phyloP scores from a whole-genome alignment of 2,797 vertebrate species.

The Micromesistius poutassou region DNA sequence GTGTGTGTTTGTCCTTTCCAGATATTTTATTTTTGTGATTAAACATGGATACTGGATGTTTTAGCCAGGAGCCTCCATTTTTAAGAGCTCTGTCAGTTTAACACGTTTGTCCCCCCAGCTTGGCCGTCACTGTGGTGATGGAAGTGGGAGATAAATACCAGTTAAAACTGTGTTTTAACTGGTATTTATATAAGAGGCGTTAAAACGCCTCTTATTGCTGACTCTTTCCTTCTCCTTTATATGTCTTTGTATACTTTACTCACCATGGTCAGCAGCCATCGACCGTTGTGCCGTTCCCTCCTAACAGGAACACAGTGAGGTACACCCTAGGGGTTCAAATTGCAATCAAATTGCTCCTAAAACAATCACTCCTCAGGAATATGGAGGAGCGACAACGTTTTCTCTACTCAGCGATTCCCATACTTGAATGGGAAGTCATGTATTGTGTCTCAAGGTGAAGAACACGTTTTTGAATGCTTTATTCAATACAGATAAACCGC shows the following conservation, averaged over 20 bases:
- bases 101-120: neutral
- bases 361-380: neutral
- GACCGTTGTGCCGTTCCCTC: neutral
- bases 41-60: neutral
- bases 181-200: too few species aligned
- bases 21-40: neutral
- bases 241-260: neutral
- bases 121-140: neutral
- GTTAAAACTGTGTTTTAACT: neutral
- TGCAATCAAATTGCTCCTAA: neutral
- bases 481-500: neutral
- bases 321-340: neutral
- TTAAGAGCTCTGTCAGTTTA: neutral
- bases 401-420: neutral
- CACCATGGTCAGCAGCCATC: neutral
- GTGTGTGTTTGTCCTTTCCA: neutral
- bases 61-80: too few species aligned
- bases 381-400: neutral
- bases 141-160: neutral
- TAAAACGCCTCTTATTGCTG: neutral
- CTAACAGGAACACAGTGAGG: neutral
- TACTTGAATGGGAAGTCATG: neutral
- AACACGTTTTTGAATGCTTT: neutral
- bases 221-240: neutral
- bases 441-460: too few species aligned